Conservation (phyloP, 92 coral and sea anemone genomes). For the Micromussa lordhowensis region DNA sequence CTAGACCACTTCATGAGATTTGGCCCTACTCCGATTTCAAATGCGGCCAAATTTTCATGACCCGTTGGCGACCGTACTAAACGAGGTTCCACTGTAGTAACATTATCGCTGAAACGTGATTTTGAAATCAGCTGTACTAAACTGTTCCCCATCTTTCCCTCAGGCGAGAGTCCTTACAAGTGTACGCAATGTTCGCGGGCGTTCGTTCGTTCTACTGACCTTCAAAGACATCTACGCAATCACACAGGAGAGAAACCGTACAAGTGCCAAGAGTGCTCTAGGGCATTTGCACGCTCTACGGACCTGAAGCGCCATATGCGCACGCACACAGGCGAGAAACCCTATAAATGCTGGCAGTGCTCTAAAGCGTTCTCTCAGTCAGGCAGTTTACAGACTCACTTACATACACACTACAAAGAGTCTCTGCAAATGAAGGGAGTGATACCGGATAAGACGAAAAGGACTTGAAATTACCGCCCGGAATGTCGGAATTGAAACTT, state of each 20-base stretch:
- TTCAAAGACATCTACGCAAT: conserved; percentile 94
- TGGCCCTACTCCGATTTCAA: too few species aligned
- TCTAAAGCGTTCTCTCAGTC: conserved; percentile 99
- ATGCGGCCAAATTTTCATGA: too few species aligned
- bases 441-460: conserved; percentile 68
- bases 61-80: too few species aligned
- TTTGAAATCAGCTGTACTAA: not conserved
- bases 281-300: conserved; percentile 99
- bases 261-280: conserved; percentile 93
- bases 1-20: too few species aligned
- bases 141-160: not conserved
- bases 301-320: conserved; percentile 98
- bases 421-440: conserved; percentile 91
- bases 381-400: conserved; percentile 94
- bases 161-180: conserved; percentile 99
- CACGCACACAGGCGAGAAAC: conserved; percentile 98
- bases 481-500: too few species aligned
- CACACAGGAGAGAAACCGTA: conserved; percentile 99
- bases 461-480: conserved; percentile 13
- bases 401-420: conserved; percentile 95
- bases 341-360: conserved; percentile 99
- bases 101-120: not conserved
- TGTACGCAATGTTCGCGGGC: conserved; percentile 99
- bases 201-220: conserved; percentile 99
- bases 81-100: too few species aligned